Evolutionary conservation across 2,797 vertebrate genomes (phyloP).

Genomic region (Mus caroli): DNA sequence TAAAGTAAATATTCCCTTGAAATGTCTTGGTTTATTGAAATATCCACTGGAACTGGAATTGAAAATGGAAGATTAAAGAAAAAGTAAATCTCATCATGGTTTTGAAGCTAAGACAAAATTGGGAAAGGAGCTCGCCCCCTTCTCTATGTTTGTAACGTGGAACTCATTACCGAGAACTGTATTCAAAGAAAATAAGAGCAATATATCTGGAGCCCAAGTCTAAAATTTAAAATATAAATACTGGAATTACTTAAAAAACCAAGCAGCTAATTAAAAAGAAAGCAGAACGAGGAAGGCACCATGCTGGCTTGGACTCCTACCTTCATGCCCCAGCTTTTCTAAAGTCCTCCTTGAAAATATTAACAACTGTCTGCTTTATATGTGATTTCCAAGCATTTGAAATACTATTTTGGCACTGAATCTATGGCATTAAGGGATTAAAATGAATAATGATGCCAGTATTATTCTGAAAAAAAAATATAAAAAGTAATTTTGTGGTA

Average conservation of each 20-base stretch:
- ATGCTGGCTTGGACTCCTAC: not conserved
- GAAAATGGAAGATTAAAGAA: constrained; percentile 49
- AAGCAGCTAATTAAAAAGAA: constrained; percentile 61
- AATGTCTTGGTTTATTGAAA: constrained; percentile 54
- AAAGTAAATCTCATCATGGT: constrained; percentile 41
- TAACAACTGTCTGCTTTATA: not conserved
- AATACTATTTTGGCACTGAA: constrained; percentile 52
- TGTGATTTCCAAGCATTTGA: constrained; percentile 56
- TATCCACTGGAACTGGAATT: constrained; percentile 51
- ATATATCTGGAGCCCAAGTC: not conserved
- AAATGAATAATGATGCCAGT: constrained; percentile 66
- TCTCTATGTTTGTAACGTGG: not conserved
- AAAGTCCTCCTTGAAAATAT: constrained; percentile 45
- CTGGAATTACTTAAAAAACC: constrained; percentile 51
- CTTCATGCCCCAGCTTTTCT: not conserved
- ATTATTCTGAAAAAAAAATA: constrained; percentile 35
- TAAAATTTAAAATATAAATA: constrained; percentile 47
- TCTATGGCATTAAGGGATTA: constrained; percentile 69
- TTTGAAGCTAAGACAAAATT: constrained; percentile 30
- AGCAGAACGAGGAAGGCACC: not conserved
- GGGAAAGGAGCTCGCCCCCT: not conserved
- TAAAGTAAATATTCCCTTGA: constrained; percentile 68
- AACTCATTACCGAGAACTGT: constrained; percentile 25
- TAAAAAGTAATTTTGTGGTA: constrained; percentile 62
- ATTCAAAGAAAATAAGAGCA: constrained; percentile 26